These are phyloP conservation scores for Pangasianodon gigas DNA, from an alignment of 2,113 vertebrate genomes.

Conservation along the genomic window DNA sequence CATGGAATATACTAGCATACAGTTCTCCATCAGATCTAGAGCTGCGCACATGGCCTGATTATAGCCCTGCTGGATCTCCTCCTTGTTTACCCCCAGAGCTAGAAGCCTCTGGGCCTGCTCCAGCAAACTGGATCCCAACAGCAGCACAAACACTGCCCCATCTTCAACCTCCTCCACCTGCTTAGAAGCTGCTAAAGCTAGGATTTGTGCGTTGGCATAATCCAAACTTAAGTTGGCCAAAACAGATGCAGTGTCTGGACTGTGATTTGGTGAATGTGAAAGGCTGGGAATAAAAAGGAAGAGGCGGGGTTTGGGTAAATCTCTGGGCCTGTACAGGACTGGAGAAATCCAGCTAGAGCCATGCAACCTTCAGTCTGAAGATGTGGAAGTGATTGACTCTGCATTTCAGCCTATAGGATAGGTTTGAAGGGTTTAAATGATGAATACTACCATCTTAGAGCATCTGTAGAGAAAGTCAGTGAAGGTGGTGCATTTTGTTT, in stretches of 20 bases:
- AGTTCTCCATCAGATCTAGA: slow-evolving; percentile 47
- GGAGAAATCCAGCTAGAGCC: slow-evolving; percentile 9
- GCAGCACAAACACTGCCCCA: slow-evolving; percentile 48
- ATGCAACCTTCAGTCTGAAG: slow-evolving; percentile 18
- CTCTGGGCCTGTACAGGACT: slow-evolving; percentile 20
- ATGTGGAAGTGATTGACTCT: background rate
- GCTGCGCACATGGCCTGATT: slow-evolving; percentile 51
- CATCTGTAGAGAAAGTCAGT: background rate
- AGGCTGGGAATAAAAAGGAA: slow-evolving; percentile 31
- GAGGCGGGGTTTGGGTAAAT: slow-evolving; percentile 42
- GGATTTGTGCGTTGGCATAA: slow-evolving; percentile 35
- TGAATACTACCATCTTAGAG: background rate
- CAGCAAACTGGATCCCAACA: slow-evolving; percentile 36
- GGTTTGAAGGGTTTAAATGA: background rate
- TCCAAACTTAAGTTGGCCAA: slow-evolving; percentile 44
- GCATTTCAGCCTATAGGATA: background rate
- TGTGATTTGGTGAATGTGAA: slow-evolving; percentile 35
- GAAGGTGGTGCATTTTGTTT: background rate
- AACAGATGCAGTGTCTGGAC: slow-evolving; percentile 32
- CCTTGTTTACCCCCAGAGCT: slow-evolving; percentile 41
- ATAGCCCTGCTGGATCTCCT: slow-evolving; percentile 43
- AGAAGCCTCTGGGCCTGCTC: slow-evolving; percentile 48
- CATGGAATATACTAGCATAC: slow-evolving; percentile 25
- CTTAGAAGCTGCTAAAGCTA: slow-evolving; percentile 54
- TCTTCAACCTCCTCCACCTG: slow-evolving; percentile 23